Evolutionary conservation across 2,113 vertebrate genomes (phyloP), one percentile per base, ranked within the genome.

Genomic region (Prinia subflava): DNA sequence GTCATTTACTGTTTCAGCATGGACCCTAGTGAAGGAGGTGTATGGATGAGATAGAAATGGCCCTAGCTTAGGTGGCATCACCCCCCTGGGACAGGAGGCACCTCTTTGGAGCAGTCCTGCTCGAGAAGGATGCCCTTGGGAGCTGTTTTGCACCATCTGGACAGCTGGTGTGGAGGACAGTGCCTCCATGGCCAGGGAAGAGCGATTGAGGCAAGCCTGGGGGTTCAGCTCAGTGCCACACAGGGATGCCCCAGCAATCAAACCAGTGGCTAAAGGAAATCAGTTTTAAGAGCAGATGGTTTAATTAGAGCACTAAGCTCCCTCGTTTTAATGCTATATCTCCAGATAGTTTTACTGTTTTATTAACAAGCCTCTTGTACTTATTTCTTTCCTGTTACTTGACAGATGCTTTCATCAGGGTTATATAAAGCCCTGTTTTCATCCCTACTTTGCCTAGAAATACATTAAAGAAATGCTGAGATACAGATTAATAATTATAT

Each of bases 141-240:
- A 24, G 7, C 14, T 0, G 0, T 24, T 69, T 8, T 57, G 22
- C 24, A 33, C 14, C 39, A 2, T 4, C 30, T 20, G 80, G 33
- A 3, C 5, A 57, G 42, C 18, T 3, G 13, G 17, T 0, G 3
- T 1, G 7, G 37, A 37, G 55, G 22, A 57, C 0, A 6, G 22
- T 12, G 11, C 24, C 70, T 52, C 27, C 1, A 0, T 24, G 41
- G 28, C n/a, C 5, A 6, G 37, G n/a, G 33, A 24, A 63, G 37
- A 2, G 15, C 8, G 80, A 27, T 0, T 0, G 13, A 73, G 13
- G 3, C 0, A 4, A 17, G 28, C 41, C 12, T 0, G 0, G 22
- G 42, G 41, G 15, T 46, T 78, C 56, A 65, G 59, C 50, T 57
- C 46, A 2, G 24, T 19, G 50, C 50, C 71, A 13, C 0, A 1